Evolutionary conservation across 2,888 invertebrate species (phyloP).

Genomic region (Synergus laeviventris): DNA sequence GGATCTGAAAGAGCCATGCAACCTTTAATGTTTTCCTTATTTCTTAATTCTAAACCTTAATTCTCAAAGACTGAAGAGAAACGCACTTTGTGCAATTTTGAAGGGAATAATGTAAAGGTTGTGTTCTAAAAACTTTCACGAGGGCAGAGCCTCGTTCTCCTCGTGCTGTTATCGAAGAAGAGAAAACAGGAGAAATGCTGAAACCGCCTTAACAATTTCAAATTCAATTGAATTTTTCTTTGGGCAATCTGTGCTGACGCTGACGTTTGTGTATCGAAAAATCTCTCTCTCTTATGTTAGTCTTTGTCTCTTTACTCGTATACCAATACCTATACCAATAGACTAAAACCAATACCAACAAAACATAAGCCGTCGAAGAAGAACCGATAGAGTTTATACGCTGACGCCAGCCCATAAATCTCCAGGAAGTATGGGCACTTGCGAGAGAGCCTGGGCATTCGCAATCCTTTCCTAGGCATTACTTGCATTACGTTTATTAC

Average conservation of each 20-base stretch:
- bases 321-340: not conserved
- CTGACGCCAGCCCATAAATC: slow-evolving; percentile 20
- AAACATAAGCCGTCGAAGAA: not conserved
- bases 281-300: slow-evolving; percentile 3
- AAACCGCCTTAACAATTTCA: not conserved
- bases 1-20: too few species aligned
- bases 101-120: not conserved
- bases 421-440: slow-evolving; percentile 5
- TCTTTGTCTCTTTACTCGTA: not conserved
- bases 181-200: not conserved
- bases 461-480: slow-evolving; percentile 18
- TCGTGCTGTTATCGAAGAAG: not conserved
- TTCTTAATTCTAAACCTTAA: not conserved
- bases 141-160: not conserved
- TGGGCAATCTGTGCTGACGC: not conserved
- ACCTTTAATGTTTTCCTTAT: not conserved
- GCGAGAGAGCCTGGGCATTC: slow-evolving; percentile 13
- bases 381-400: slow-evolving; percentile 14
- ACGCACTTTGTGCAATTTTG: not conserved
- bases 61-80: not conserved
- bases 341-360: not conserved
- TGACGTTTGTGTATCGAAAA: slow-evolving; percentile 18
- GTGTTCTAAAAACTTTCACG: not conserved
- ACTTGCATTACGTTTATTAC: slow-evolving; percentile 26
- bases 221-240: slow-evolving; percentile 13